Conservation (phyloP, 1,140 invertebrate species). For the Drosophila burlai region DNA sequence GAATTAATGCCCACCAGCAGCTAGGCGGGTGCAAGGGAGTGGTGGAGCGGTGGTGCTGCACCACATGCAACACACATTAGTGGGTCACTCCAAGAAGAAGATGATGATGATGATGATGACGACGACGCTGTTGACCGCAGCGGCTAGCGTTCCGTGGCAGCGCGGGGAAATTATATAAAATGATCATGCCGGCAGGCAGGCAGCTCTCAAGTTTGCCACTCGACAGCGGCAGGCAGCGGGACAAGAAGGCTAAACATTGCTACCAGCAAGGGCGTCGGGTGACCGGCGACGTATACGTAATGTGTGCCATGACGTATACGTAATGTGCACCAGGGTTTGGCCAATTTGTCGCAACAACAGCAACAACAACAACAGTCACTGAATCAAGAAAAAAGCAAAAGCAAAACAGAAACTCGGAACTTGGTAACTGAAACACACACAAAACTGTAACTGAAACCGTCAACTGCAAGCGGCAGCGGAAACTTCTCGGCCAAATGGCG, state of each 20-base stretch:
- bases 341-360: conserved; percentile 55
- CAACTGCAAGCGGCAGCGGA: conserved; percentile 15
- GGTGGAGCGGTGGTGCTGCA: conserved; percentile 9
- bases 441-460: conserved; percentile 22
- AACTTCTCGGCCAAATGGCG: conserved; percentile 62
- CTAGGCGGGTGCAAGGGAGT: conserved; percentile 2
- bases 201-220: conserved; percentile 63
- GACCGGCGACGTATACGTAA: conserved; percentile 63
- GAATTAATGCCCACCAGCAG: conserved; percentile 51
- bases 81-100: conserved; percentile 48
- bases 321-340: conserved; percentile 62
- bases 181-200: conserved; percentile 75
- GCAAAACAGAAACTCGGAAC: conserved; percentile 5
- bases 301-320: conserved; percentile 63
- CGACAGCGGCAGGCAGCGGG: conserved; percentile 50
- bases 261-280: conserved; percentile 16
- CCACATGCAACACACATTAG: conserved; percentile 70
- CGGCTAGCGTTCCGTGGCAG: conserved; percentile 37
- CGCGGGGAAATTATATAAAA: conserved; percentile 77
- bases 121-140: conserved; percentile 48
- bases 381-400: conserved; percentile 4
- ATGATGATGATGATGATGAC: conserved; percentile 2
- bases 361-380: conserved; percentile 15
- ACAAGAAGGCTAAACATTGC: conserved; percentile 50
- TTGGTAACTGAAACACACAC: conserved; percentile 30